Base-by-base conservation (phyloP, 1,140 invertebrate genomes). In the Bombus picipes region DNA sequence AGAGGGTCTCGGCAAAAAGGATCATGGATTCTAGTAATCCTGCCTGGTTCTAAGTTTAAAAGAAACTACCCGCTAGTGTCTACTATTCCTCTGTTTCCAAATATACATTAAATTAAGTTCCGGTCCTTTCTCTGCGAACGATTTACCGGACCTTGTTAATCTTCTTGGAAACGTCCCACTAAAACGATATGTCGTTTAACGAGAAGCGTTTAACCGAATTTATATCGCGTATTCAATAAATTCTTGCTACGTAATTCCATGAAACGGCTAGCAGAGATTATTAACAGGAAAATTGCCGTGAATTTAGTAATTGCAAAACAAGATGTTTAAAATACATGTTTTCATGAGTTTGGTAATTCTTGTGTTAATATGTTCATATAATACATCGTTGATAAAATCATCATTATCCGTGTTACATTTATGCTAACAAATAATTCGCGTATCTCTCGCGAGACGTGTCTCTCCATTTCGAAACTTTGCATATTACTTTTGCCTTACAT, bases 21-120 rank as follows among this genome's bases (percentile, higher is more conserved):
- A 68, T 68, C 73, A 34, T 10, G 65, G 81, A 77, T 41, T 53
- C 66, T 34, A 13, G 13, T 39, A 43, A 75, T 82, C 62, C 39
- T 68, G 10, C 28, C 8, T 12, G 41, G 3, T 43, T 47, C 28
- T 12, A 32, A 78, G 28, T 77, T 77, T 22, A 59, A 62, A 43
- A 82, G 47, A 43, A 83, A 66, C 37, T 53, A 3, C 28, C 1
- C n/a, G 1, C 18, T n/a, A n/a, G 28, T n/a, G 25, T 41, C 37
- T 65, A 10, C 37, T 65, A n/a, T 25, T 65, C n/a, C 75, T 22
- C 74, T 8, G 53, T 78, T 66, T 1, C 43, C 28, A 39, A 8
- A 66, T 34, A n/a, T 39, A 59, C 62, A 10, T 10, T 32, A 6
- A 62, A 77, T 77, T 65, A 32, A 47, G 2, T 68, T 37, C 9